These are phyloP conservation scores for Isichthys henryi DNA, from an alignment of 2,113 vertebrate genomes.

Conservation along the genomic window DNA sequence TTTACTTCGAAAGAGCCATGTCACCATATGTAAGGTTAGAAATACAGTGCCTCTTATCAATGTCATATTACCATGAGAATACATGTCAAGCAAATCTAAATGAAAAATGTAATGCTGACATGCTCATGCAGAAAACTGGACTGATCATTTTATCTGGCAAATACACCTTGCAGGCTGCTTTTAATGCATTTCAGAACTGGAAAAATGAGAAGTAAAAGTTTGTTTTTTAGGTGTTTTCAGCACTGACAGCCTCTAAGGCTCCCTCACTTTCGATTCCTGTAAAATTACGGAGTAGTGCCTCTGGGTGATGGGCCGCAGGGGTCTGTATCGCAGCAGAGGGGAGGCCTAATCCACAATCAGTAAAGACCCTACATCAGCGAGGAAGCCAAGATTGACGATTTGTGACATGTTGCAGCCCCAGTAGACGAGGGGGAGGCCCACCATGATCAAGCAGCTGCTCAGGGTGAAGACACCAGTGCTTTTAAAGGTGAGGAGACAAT, in stretches of 20 bases:
- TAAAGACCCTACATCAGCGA: neutral
- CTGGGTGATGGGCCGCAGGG: neutral
- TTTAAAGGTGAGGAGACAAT: conserved; percentile 26
- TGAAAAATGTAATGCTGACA: neutral
- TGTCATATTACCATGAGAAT: neutral
- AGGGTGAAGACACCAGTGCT: conserved; percentile 1
- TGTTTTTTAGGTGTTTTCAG: neutral
- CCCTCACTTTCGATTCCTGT: neutral
- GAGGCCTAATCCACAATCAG: neutral
- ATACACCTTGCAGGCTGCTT: neutral
- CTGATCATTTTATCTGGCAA: neutral
- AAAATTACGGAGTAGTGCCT: neutral
- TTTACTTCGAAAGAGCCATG: neutral
- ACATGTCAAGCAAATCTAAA: neutral
- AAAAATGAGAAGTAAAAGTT: neutral
- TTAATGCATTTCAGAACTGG: neutral
- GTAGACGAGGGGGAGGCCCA: neutral
- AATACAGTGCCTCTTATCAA: neutral
- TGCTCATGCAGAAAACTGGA: neutral
- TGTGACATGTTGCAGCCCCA: conserved; percentile 5
- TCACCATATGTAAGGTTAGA: neutral
- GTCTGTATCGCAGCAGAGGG: neutral
- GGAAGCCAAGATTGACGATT: neutral
- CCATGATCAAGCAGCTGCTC: neutral
- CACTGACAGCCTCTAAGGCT: neutral